Conservation (phyloP, 2,113 vertebrate genomes). For the Prunella fulvescens region DNA sequence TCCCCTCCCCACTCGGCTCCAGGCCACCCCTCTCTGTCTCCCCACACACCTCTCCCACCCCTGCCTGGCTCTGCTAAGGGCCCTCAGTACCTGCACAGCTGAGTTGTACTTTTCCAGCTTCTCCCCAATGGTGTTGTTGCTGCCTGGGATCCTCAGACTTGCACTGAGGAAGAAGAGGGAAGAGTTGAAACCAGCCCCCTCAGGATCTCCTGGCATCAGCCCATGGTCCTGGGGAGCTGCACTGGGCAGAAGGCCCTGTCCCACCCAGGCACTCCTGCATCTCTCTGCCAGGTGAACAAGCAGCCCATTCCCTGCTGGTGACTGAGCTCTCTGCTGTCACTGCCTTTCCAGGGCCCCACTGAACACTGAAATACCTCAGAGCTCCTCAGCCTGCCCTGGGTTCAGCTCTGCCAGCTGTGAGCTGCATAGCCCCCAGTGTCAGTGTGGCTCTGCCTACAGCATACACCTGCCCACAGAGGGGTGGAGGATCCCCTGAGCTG, state of each 20-base stretch:
- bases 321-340: neutral
- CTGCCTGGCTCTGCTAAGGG: neutral
- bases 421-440: fast-evolving
- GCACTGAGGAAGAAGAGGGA: conserved; percentile 64
- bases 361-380: neutral
- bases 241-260: neutral
- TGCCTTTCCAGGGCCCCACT: neutral
- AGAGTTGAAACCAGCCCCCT: neutral
- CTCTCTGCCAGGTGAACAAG: neutral
- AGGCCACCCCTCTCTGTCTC: neutral
- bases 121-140: conserved; percentile 76
- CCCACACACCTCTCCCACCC: neutral
- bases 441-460: neutral
- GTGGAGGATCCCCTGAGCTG: neutral
- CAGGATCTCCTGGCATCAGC: neutral
- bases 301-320: neutral
- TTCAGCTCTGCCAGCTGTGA: neutral
- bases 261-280: neutral
- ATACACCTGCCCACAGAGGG: neutral
- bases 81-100: conserved; percentile 79
- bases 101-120: conserved; percentile 87
- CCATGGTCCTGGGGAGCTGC: neutral
- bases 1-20: fast-evolving
- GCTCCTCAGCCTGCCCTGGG: neutral
- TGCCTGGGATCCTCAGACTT: conserved; percentile 81